Evolutionary conservation across 2,888 invertebrate species (phyloP).

Genomic region (Osmoderma eremita): DNA sequence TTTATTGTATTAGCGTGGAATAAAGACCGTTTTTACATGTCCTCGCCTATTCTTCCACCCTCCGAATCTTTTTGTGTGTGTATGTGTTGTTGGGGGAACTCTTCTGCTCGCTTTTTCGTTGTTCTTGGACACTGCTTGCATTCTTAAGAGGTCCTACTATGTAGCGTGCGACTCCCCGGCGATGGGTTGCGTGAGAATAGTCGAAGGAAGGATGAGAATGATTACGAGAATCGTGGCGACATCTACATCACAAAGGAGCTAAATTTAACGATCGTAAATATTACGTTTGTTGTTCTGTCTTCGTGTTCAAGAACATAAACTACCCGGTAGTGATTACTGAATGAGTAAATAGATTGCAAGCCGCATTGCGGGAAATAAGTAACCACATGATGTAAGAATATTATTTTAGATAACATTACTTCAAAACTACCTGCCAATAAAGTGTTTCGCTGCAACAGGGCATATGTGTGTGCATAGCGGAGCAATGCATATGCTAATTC

Average conservation of each 20-base stretch:
- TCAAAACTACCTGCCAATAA: too few relatives aligned
- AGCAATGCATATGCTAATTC: neutral
- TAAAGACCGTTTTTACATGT: slow-evolving; percentile 60
- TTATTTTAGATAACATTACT: neutral
- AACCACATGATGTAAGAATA: neutral
- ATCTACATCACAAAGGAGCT: slow-evolving; percentile 30
- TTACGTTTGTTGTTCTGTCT: slow-evolving; percentile 29
- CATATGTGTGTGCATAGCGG: neutral
- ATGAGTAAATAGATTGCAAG: slow-evolving; percentile 14
- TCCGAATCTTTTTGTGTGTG: slow-evolving; percentile 40
- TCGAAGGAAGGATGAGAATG: slow-evolving; percentile 32
- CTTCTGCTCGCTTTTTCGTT: slow-evolving; percentile 38
- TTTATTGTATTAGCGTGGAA: slow-evolving; percentile 60
- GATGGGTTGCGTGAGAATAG: slow-evolving; percentile 42
- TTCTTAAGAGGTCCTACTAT: slow-evolving; percentile 47
- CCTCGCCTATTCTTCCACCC: slow-evolving; percentile 50
- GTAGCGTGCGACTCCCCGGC: slow-evolving; percentile 43
- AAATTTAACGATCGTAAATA: slow-evolving; percentile 37
- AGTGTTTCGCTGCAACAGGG: neutral
- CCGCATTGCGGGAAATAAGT: neutral
- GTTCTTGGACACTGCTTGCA: slow-evolving; percentile 48
- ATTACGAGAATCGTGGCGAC: slow-evolving; percentile 29
- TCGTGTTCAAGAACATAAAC: slow-evolving; percentile 11
- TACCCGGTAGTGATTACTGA: slow-evolving; percentile 13
- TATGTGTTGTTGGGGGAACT: slow-evolving; percentile 15